Conservation (phyloP, 2,888 invertebrate species). For the Rhagium mordax region DNA sequence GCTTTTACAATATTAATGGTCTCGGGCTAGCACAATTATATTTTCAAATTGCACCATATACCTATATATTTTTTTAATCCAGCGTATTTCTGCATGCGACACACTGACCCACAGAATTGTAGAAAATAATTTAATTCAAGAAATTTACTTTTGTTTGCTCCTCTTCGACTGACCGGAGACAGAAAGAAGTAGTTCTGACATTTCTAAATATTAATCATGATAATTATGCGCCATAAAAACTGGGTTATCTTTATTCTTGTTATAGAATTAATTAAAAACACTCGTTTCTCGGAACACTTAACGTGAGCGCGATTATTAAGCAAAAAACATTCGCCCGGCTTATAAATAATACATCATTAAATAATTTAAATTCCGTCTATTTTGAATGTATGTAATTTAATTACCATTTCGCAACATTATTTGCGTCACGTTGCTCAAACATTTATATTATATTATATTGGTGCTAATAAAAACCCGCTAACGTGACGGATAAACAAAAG, state of each 20-base stretch:
- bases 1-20: too few relatives aligned
- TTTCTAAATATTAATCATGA: neutral
- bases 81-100: too few relatives aligned
- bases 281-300: conserved; percentile 23
- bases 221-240: neutral
- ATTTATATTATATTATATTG: neutral
- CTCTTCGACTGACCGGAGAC: neutral
- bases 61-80: too few relatives aligned
- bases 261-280: conserved; percentile 18
- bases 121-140: too few relatives aligned
- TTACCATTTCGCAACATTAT: conserved; percentile 19
- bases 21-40: too few relatives aligned
- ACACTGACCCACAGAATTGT: too few relatives aligned
- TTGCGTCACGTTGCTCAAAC: conserved; percentile 32
- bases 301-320: conserved; percentile 15
- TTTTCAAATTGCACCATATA: too few relatives aligned
- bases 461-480: conserved; percentile 19
- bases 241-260: conserved; percentile 20
- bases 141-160: neutral
- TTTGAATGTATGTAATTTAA: conserved; percentile 29
- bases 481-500: conserved; percentile 21
- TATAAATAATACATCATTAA: conserved; percentile 32
- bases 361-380: conserved; percentile 31
- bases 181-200: neutral
- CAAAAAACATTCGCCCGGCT: conserved; percentile 13